Conservation (phyloP, 2,797 vertebrate genomes). For the Epinephelus awoara region DNA sequence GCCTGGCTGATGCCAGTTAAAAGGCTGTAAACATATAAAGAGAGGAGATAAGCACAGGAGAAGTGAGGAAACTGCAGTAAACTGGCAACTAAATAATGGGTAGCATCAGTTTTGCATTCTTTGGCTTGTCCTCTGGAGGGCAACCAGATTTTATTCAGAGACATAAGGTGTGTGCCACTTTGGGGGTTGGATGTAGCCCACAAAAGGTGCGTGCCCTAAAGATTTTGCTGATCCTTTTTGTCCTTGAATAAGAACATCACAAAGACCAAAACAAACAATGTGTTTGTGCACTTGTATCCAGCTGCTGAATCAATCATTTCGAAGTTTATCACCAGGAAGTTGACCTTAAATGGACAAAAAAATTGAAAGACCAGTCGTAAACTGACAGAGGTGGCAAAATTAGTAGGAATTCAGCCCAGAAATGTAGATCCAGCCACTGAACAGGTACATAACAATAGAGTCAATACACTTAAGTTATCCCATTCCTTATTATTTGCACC, state of each 20-base stretch:
- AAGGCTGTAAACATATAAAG: constrained; percentile 77
- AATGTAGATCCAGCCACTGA: not conserved
- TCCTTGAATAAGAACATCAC: not conserved
- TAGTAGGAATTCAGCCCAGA: not conserved
- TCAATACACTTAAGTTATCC: not conserved
- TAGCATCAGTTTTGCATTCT: constrained; percentile 35
- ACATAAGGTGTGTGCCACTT: constrained; percentile 12
- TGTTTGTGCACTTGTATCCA: not conserved
- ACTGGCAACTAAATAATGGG: not conserved
- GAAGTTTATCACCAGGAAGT: not conserved
- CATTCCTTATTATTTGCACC: not conserved
- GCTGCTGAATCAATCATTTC: not conserved
- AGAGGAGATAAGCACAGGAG: constrained; percentile 13
- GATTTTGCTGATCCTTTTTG: not conserved
- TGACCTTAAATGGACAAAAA: not conserved
- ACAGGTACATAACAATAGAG: not conserved
- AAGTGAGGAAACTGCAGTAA: constrained; percentile 27
- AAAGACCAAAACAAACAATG: not conserved
- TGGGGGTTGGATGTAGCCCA: constrained; percentile 15
- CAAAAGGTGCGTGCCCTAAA: constrained; percentile 7
- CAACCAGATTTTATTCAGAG: constrained; percentile 9
- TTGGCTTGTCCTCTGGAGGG: constrained; percentile 53
- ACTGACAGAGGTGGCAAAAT: not conserved
- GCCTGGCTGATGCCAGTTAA: constrained; percentile 84
- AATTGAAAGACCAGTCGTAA: not conserved